Conservation (phyloP, 2,113 vertebrate genomes). For the Dicerorhinus sumatrensis region DNA sequence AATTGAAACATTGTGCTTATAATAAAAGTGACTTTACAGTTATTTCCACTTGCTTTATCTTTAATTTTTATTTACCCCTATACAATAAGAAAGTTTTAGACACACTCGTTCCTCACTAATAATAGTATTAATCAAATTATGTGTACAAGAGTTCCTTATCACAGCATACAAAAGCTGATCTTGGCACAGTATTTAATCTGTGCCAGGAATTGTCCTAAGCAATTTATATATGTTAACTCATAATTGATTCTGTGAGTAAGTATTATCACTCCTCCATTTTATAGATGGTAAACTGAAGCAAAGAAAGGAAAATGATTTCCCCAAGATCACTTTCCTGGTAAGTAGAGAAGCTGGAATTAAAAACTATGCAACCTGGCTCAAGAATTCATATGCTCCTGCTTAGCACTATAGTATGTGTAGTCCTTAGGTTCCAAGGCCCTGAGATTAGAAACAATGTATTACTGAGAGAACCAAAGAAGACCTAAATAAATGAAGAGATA, state of each 20-base stretch:
- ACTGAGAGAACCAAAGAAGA: neutral
- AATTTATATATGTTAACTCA: neutral
- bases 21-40: constrained; percentile 9
- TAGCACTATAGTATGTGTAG: neutral
- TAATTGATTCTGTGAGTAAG: neutral
- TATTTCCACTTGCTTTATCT: neutral
- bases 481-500: neutral
- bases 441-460: constrained; percentile 7
- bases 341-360: neutral
- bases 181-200: neutral
- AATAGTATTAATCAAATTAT: neutral
- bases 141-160: neutral
- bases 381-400: neutral
- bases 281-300: neutral
- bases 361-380: neutral
- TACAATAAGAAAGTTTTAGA: neutral
- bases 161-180: neutral
- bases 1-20: constrained; percentile 19
- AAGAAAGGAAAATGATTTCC: neutral
- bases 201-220: neutral
- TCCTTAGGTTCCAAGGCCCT: neutral
- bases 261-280: neutral
- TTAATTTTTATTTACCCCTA: constrained; percentile 12
- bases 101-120: neutral
- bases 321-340: neutral